Percentiles rank a stretch among this genome's conserved stretches.
Evolutionary conservation across 2,888 invertebrate genomes (phyloP).

Genomic region (Subacronicta megacephala): DNA sequence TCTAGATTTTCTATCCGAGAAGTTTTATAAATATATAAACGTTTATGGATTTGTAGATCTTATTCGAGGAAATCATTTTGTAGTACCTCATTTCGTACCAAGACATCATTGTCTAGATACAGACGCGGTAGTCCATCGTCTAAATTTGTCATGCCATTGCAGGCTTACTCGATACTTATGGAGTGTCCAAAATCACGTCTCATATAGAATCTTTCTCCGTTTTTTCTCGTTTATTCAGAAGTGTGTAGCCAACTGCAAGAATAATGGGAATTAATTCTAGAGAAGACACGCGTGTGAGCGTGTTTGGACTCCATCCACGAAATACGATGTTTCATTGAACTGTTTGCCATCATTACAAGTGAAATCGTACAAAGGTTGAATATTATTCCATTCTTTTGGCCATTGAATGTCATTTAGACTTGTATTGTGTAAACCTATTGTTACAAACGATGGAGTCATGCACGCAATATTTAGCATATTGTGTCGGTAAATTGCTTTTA

Average conservation of each 20-base stretch:
- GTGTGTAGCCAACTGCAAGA: too few relatives aligned
- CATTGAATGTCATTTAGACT: constrained; percentile 55
- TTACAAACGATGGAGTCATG: constrained; percentile 43
- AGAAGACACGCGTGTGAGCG: constrained; percentile 29
- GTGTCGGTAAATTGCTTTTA: constrained; percentile 54
- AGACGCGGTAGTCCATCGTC: too few relatives aligned
- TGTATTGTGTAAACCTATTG: constrained; percentile 48
- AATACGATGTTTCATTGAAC: constrained; percentile 53
- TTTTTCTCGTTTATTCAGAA: too few relatives aligned
- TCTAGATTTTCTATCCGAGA: not conserved
- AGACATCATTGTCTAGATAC: too few relatives aligned
- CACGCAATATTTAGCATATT: constrained; percentile 62
- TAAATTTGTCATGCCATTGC: too few relatives aligned
- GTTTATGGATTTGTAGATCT: too few relatives aligned
- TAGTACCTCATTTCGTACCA: too few relatives aligned
- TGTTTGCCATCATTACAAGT: constrained; percentile 59
- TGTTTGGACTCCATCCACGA: constrained; percentile 38
- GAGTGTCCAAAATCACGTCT: too few relatives aligned
- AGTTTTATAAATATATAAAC: not conserved
- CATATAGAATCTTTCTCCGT: too few relatives aligned
- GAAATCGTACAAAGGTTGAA: constrained; percentile 42
- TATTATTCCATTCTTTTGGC: constrained; percentile 44
- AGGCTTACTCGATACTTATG: too few relatives aligned
- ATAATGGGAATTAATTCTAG: too few relatives aligned
- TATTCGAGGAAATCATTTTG: too few relatives aligned